These are phyloP conservation scores for Brachypodius melanocephalos DNA, from an alignment of 2,113 vertebrate genomes.

Conservation along the genomic window DNA sequence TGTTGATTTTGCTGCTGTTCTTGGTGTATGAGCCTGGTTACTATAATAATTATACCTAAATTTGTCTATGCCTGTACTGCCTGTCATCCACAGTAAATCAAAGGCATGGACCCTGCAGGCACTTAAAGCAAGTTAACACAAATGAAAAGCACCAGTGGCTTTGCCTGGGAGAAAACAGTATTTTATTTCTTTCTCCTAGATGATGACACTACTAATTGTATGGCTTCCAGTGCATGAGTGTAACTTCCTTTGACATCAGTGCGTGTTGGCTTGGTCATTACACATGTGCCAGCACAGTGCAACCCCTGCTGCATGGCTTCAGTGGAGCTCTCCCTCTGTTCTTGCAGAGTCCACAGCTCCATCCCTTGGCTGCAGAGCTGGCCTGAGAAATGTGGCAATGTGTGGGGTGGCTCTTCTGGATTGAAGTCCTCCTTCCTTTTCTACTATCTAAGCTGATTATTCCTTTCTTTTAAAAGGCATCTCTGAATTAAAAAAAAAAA, in stretches of 20 bases:
- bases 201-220: background rate
- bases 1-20: constrained; percentile 46
- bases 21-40: background rate
- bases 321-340: background rate
- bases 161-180: background rate
- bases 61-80: background rate
- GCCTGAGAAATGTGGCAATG: fast-evolving
- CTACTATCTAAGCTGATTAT: background rate
- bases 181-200: background rate
- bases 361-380: background rate
- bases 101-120: constrained; percentile 2
- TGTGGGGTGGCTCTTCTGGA: fast-evolving
- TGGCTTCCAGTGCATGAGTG: fast-evolving
- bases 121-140: background rate
- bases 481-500: background rate
- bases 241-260: background rate
- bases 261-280: background rate
- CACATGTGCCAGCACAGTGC: fast-evolving
- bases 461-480: background rate
- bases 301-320: background rate
- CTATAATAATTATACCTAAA: constrained; percentile 44
- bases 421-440: background rate
- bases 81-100: constrained; percentile 14
- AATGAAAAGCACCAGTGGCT: background rate
- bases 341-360: background rate